Evolutionary conservation across 1,140 invertebrate species (phyloP), one percentile per base, ranked within the genome.

Genomic region (Anastrepha obliqua): DNA sequence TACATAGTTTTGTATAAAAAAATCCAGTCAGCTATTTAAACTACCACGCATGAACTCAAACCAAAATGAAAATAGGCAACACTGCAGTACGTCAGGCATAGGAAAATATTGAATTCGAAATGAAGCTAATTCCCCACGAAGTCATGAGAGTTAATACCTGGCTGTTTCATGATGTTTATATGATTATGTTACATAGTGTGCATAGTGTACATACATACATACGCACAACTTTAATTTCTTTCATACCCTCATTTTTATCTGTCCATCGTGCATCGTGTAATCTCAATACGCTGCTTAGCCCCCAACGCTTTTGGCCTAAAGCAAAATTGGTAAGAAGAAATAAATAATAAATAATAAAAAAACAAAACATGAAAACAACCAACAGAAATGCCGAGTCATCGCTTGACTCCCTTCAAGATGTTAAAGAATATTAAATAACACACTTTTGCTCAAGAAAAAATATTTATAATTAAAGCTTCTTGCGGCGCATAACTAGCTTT

Each of bases 401-500:
- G 67, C 17, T 15, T 44, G 44, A 74, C 67, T 17, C 67, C 15
- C 39, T 74, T 44, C 5, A 74, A 74, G 42, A 39, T 15, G 15
- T 29, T 67, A 39, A 4, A 74, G 67, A 15, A 39, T 42, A 6
- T 74, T 67, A 42, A 67, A 5, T 67, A 67, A 67, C 65, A 67
- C 65, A 74, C 67, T 74, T 74, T 29, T 29, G 29, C 29, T 42
- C 15, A 62, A 13, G 15, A 2, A 15, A 74, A 74, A 74, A 74
- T 62, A 74, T 42, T 47, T 17, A 42, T 3, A 6, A 9, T 17
- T 74, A 3, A 17, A 74, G 17, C 15, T 44, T 74, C 17, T 42
- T 74, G 64, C 42, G 13, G 6, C 15, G 13, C 67, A 15, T 86
- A 86, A 65, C n/a, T 86, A 20, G 86, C 59, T 65, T 3, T 86